Evolutionary conservation across 1,140 invertebrate species (phyloP), one percentile per base, ranked within the genome.

Genomic region (Heliconius hewitsoni): DNA sequence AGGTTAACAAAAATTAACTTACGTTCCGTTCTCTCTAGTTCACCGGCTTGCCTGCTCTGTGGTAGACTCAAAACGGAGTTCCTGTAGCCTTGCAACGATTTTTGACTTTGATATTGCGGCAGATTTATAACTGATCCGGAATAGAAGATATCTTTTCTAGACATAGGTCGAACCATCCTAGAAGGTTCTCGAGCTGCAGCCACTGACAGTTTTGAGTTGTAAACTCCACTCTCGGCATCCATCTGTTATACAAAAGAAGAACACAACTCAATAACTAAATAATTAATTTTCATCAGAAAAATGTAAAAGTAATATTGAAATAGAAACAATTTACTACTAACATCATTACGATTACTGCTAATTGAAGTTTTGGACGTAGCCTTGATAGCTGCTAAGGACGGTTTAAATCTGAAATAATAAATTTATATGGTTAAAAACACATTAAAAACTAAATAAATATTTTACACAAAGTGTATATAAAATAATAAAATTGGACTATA

Each of bases 131-230:
- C 97, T 39, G 98, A 98, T 37, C 99, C 99, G 18, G 98, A 98
- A 95, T 99, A 99, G 95, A 99, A 99, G 83, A 99, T 99, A 93
- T 99, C 99, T 94, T 99, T 99, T 70, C 98, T 95, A 8, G 98
- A 99, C 91, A 99, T 94, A 3, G 99, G 99, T 23, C 98, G 96
- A 23, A 99, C 97, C 94, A 99, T 97, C 80, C 96, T 93, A 8
- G 96, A 93, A 19, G 95, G 95, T 85, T 97, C 96, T 18, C 82
- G 82, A 8, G 95, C 91, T 2, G 95, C 89, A 0, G 92, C 83
- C 8, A 95, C 90, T 0, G 94, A 95, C 19, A 95, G 76, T 79
- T 95, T 95, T 0, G 94, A 95, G 71, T 90, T 94, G 80, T 92
- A 95, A 78, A 94, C 91, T 60, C 88, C 85, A 73, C 91, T 94